phyloP scores from a whole-genome alignment of 2,888 invertebrate species.

The Timandra comae region DNA sequence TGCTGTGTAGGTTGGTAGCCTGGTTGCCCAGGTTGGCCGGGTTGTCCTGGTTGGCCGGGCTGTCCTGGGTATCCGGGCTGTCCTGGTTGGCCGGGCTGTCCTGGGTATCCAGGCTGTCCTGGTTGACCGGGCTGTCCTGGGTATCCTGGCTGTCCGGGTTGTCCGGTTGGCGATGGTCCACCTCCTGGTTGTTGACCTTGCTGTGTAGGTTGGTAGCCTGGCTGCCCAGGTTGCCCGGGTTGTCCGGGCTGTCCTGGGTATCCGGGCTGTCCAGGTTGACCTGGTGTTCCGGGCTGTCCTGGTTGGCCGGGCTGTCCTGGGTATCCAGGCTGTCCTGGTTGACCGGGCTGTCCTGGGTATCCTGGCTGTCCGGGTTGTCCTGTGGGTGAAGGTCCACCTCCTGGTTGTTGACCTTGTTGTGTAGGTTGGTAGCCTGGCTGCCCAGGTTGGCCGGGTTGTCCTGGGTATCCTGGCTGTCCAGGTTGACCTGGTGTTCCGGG shows the following conservation, averaged over 20 bases:
- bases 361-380: conserved; percentile 23
- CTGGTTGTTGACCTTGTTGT: conserved; percentile 13
- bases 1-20: too few species aligned
- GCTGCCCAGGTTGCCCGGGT: conserved; percentile 4
- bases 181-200: conserved; percentile 14
- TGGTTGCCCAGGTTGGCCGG: conserved; percentile 19
- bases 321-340: conserved; percentile 17
- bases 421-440: conserved; percentile 16
- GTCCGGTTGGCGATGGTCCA: conserved; percentile 11
- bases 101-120: conserved; percentile 24
- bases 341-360: conserved; percentile 25
- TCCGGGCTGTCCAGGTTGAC: conserved; percentile 17
- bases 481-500: conserved; percentile 46
- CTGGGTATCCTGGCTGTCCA: conserved; percentile 28
- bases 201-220: conserved; percentile 14
- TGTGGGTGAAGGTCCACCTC: too few species aligned
- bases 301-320: conserved; percentile 18
- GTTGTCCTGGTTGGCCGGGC: conserved; percentile 21
- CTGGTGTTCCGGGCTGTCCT: conserved; percentile 17
- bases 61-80: too few species aligned
- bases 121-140: conserved; percentile 32
- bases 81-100: conserved; percentile 17
- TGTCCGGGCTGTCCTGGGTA: conserved; percentile 17
- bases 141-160: conserved; percentile 27
- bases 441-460: conserved; percentile 19